Evolutionary conservation across 92 coral and sea anemone genomes (phyloP).

Genomic region (Zoanthus solanderi): DNA sequence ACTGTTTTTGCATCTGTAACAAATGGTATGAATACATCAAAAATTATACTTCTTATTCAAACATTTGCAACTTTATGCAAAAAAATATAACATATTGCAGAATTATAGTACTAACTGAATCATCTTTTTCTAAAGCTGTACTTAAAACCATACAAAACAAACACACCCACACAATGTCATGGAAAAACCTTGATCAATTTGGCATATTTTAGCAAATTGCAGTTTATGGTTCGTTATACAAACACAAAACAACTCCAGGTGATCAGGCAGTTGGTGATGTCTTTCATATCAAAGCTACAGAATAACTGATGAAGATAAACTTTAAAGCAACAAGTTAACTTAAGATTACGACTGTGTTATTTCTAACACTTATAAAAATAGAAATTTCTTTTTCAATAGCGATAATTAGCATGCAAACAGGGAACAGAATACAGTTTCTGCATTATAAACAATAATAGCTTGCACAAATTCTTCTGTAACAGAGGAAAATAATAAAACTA

Average conservation of each 20-base stretch:
- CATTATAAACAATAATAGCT: background rate
- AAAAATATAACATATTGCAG: too few species aligned
- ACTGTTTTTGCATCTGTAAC: conserved; percentile 66
- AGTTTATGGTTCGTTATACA: too few species aligned
- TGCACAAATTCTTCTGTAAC: conserved; percentile 12
- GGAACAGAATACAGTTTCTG: background rate
- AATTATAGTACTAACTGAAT: too few species aligned
- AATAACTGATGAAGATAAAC: too few species aligned
- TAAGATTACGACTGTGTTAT: background rate
- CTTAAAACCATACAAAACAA: too few species aligned
- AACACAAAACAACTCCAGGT: too few species aligned
- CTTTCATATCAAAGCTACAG: background rate
- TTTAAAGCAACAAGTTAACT: too few species aligned
- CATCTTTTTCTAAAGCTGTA: too few species aligned
- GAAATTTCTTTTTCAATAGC: background rate
- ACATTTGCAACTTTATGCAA: too few species aligned
- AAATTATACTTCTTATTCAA: too few species aligned
- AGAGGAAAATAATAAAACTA: background rate
- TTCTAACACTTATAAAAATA: background rate
- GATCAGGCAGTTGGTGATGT: background rate
- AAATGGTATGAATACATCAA: background rate
- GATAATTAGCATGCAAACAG: conserved; percentile 17
- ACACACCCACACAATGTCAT: background rate
- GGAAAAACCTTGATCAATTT: background rate
- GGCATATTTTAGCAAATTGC: too few species aligned